phyloP scores from a whole-genome alignment of 2,888 invertebrate genomes.

The Drosophila kuntzei region DNA sequence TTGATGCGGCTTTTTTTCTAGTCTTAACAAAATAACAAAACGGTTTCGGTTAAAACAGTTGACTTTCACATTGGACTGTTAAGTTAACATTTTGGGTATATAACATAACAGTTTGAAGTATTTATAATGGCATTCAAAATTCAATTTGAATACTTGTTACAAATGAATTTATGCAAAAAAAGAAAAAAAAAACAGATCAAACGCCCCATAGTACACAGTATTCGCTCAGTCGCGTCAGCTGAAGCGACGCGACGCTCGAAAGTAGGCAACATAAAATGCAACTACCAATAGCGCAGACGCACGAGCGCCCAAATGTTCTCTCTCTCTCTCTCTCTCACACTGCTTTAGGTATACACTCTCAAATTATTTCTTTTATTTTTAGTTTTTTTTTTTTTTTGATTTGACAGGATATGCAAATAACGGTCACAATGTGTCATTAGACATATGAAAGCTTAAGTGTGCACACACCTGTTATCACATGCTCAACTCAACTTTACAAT shows the following conservation, averaged over 20 bases:
- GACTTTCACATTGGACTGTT: no score
- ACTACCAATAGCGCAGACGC: slow-evolving; percentile 71
- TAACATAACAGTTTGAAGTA: no score
- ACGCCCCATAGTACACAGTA: no score
- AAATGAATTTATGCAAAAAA: no score
- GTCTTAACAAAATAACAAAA: no score
- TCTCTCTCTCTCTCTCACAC: slow-evolving; percentile 11
- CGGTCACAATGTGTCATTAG: slow-evolving; percentile 54
- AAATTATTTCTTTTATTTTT: slow-evolving; percentile 2
- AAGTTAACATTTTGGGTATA: no score
- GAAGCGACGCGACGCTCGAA: slow-evolving; percentile 65
- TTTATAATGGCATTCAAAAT: no score
- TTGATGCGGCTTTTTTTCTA: no score
- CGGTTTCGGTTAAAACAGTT: no score
- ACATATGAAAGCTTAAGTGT: slow-evolving; percentile 18
- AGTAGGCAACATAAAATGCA: slow-evolving; percentile 73
- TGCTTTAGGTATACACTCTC: slow-evolving; percentile 45
- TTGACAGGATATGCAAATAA: slow-evolving; percentile 50
- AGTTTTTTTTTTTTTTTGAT: not conserved
- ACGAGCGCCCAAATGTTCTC: slow-evolving; percentile 41
- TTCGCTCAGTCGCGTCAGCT: slow-evolving; percentile 3
- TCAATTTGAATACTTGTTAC: no score
- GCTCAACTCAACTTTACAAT: slow-evolving; percentile 46
- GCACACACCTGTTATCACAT: slow-evolving; percentile 79
- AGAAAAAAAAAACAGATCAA: no score